phyloP scores from a whole-genome alignment of 2,888 invertebrate species.

The Mystacides longicornis region DNA sequence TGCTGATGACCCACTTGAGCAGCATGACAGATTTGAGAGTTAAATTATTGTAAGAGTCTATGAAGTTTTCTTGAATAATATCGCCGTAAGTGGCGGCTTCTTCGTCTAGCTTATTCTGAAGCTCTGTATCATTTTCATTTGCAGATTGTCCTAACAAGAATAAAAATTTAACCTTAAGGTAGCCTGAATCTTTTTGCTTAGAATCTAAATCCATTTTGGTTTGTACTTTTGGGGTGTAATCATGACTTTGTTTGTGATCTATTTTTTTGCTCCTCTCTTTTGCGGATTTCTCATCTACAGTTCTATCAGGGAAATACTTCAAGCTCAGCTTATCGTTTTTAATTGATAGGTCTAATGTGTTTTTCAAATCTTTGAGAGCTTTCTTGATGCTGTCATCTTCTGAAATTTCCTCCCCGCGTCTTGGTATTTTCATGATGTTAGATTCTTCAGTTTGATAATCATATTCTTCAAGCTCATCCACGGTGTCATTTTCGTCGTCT shows the following conservation, averaged over 20 bases:
- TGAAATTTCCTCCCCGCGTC: slow-evolving; percentile 32
- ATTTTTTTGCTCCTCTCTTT: not conserved
- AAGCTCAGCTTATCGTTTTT: slow-evolving; percentile 20
- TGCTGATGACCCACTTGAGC: slow-evolving; percentile 69
- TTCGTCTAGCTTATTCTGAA: slow-evolving; percentile 55
- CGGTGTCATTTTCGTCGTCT: slow-evolving; percentile 13
- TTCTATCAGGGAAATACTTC: slow-evolving; percentile 1
- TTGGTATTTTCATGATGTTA: slow-evolving; percentile 46
- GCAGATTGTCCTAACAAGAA: slow-evolving; percentile 56
- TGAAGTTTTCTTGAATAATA: slow-evolving; percentile 74
- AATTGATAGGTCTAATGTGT: slow-evolving; percentile 13
- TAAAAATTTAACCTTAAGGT: slow-evolving; percentile 26
- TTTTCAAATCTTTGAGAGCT: slow-evolving; percentile 17
- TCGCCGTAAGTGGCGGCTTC: slow-evolving; percentile 65
- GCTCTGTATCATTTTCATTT: slow-evolving; percentile 49
- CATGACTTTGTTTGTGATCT: not conserved
- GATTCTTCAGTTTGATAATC: slow-evolving; percentile 33
- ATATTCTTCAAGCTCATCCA: slow-evolving; percentile 30
- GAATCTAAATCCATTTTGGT: not conserved
- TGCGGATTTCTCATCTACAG: not conserved
- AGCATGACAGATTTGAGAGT: slow-evolving; percentile 80
- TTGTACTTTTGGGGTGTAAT: not conserved
- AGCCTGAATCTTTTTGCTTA: not conserved
- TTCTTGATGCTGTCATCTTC: slow-evolving; percentile 26
- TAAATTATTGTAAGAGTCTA: slow-evolving; percentile 80